Conservation (phyloP, 2,113 vertebrate genomes). For the Lonchura striata region DNA sequence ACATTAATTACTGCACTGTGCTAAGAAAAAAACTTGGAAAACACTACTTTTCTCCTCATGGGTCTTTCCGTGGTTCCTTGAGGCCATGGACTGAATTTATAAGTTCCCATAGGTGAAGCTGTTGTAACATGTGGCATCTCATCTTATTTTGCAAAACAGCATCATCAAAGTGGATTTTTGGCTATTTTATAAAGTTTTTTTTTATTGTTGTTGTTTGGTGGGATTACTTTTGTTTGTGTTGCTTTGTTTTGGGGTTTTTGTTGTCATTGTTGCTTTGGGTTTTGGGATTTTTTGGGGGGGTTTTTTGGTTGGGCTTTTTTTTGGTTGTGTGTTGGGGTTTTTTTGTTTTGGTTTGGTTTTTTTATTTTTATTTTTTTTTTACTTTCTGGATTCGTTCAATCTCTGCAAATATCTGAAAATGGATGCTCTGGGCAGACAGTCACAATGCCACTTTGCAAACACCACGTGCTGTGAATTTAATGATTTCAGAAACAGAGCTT, state of each 20-base stretch:
- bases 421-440: not conserved
- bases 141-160: not conserved
- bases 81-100: not conserved
- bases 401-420: not conserved
- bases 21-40: not conserved
- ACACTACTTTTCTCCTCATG: not conserved
- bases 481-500: not conserved
- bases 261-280: no score
- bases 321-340: not conserved
- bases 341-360: not conserved
- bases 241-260: not conserved
- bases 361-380: not conserved
- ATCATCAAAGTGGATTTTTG: not conserved
- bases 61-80: not conserved
- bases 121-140: not conserved
- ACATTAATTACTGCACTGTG: not conserved
- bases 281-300: not conserved
- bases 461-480: accelerated
- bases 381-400: not conserved
- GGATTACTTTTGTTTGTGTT: not conserved
- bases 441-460: not conserved
- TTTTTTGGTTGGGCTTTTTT: not conserved
- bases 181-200: accelerated
- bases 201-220: not conserved
- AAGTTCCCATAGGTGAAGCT: not conserved